These are phyloP conservation scores for Leuciscus idus DNA, from an alignment of 2,113 vertebrate species.

Conservation along the genomic window DNA sequence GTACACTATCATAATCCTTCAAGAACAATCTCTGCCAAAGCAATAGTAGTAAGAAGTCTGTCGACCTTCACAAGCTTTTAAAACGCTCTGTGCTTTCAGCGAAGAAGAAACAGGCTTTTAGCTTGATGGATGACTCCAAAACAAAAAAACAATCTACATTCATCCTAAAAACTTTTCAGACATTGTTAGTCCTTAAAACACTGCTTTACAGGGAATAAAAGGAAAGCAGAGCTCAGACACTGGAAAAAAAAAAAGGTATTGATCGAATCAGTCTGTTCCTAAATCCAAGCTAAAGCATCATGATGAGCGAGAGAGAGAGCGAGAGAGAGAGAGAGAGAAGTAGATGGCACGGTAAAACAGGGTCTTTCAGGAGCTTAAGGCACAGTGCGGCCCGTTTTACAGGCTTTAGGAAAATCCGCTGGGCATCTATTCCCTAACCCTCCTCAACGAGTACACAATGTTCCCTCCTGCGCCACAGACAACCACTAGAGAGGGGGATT, in stretches of 20 bases:
- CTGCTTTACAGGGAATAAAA: constrained; percentile 12
- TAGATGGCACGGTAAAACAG: constrained; percentile 19
- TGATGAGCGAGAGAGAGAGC: constrained; percentile 1
- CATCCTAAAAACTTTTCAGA: not conserved
- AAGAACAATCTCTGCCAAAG: not conserved
- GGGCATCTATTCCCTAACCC: constrained; percentile 20
- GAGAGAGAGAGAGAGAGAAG: constrained; percentile 1
- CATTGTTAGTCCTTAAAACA: constrained; percentile 6
- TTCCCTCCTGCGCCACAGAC: not conserved
- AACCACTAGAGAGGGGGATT: constrained; percentile 13
- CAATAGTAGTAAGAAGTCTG: not conserved
- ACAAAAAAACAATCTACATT: not conserved
- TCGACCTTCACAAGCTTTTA: not conserved
- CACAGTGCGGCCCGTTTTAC: constrained; percentile 43
- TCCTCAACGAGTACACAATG: not conserved
- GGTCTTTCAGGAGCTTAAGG: constrained; percentile 55
- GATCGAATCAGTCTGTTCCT: constrained; percentile 39
- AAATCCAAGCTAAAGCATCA: constrained; percentile 33
- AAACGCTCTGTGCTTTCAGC: not conserved
- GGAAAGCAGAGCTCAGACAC: constrained; percentile 15
- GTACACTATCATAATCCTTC: not conserved
- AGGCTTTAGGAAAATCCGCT: constrained; percentile 56
- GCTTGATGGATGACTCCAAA: constrained; percentile 24
- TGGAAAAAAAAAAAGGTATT: not conserved
- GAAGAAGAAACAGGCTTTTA: not conserved